Percentiles rank a stretch among this genome's conserved stretches.
Evolutionary conservation across 2,113 vertebrate species (phyloP).

Genomic region (Anolis sagrei): DNA sequence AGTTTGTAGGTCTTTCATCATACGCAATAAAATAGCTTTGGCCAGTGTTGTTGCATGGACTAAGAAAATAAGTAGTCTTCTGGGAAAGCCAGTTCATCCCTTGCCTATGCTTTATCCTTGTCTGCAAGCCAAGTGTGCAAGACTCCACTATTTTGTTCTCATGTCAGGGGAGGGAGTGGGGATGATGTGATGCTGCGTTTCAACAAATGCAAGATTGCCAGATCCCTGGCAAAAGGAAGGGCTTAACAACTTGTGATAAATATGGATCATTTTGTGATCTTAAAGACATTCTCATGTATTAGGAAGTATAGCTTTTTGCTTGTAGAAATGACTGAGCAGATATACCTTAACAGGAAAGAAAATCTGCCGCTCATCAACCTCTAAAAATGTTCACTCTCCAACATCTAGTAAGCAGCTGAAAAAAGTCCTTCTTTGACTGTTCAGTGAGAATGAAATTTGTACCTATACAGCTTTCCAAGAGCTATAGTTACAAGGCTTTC

Average conservation of each 20-base stretch:
- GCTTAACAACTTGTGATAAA: background rate
- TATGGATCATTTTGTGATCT: background rate
- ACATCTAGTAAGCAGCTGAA: background rate
- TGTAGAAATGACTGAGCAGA: no score
- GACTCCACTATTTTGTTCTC: background rate
- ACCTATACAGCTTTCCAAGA: background rate
- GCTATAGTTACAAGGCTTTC: background rate
- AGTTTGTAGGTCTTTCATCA: background rate
- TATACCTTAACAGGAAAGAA: background rate
- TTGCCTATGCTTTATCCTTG: background rate
- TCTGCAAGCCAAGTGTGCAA: background rate
- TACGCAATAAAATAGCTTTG: background rate
- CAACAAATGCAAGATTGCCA: background rate
- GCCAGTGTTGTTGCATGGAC: background rate
- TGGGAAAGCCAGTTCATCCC: background rate
- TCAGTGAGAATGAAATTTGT: fast-evolving
- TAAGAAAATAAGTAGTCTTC: background rate
- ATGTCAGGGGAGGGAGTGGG: no score
- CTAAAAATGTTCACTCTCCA: background rate
- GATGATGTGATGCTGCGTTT: background rate
- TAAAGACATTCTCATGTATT: background rate
- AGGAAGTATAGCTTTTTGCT: background rate
- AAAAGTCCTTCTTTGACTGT: background rate
- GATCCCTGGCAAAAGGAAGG: background rate
- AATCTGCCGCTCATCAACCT: no score